A percentile compares a stretch with the other conserved stretches of the same genome.
Conservation (phyloP, 2,113 vertebrate genomes). For the Elephas maximus region DNA sequence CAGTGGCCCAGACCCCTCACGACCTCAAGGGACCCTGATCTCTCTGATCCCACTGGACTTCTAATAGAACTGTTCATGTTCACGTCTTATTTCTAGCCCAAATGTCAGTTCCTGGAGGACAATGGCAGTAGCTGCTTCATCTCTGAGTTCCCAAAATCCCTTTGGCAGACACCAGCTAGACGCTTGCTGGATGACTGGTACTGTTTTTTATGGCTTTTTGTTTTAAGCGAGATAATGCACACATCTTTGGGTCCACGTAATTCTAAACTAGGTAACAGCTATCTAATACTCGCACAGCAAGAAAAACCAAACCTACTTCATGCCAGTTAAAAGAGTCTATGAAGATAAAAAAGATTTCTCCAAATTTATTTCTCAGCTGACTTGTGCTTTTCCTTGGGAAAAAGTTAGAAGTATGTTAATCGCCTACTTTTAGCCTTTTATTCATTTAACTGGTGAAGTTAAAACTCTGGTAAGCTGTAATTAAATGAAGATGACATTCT, state of each 20-base stretch:
- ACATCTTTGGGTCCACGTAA: neutral
- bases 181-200: neutral
- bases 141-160: neutral
- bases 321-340: slow-evolving; percentile 17
- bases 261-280: neutral
- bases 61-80: neutral
- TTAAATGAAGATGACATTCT: slow-evolving; percentile 61
- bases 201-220: neutral
- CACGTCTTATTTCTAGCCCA: neutral
- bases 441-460: slow-evolving; percentile 76
- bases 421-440: slow-evolving; percentile 54
- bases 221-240: neutral
- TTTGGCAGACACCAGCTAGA: neutral
- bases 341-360: slow-evolving; percentile 60
- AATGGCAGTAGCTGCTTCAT: neutral
- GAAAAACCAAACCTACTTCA: neutral
- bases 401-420: slow-evolving; percentile 70
- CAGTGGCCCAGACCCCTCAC: neutral
- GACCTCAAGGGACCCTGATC: neutral
- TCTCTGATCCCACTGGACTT: neutral
- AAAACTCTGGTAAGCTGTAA: slow-evolving; percentile 62
- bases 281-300: neutral
- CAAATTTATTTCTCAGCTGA: neutral
- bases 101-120: neutral
- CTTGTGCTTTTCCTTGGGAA: slow-evolving; percentile 48